phyloP scores from a whole-genome alignment of 1,140 invertebrate genomes.

The Tyrophagus putrescentiae region DNA sequence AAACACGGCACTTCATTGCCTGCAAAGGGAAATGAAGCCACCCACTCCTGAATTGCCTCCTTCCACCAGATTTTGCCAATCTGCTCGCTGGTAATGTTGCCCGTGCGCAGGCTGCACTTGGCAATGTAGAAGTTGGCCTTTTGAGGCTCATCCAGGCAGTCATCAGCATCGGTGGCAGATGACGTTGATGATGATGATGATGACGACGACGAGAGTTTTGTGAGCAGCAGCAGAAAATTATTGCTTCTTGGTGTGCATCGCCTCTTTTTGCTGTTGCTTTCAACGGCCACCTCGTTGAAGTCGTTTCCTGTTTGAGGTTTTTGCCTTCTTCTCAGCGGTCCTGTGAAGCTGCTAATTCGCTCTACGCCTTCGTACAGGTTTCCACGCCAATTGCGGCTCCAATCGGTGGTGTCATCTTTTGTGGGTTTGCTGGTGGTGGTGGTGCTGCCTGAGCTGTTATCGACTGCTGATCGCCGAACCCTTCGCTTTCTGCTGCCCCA shows the following conservation, averaged over 20 bases:
- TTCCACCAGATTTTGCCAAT: slow-evolving; percentile 17
- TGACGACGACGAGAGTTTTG: background rate
- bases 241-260: too few species aligned
- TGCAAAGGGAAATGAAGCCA: slow-evolving; percentile 16
- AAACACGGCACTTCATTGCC: slow-evolving; percentile 16
- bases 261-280: too few species aligned
- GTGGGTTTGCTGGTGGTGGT: background rate
- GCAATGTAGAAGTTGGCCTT: slow-evolving; percentile 14
- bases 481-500: background rate
- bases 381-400: slow-evolving; percentile 12
- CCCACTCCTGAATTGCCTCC: slow-evolving; percentile 7
- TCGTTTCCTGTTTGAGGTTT: too few species aligned
- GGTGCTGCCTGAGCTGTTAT: too few species aligned
- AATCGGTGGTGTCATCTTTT: slow-evolving; percentile 4
- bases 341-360: too few species aligned
- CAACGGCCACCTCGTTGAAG: too few species aligned
- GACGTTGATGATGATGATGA: background rate
- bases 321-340: too few species aligned
- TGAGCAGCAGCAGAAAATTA: too few species aligned
- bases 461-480: background rate
- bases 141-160: background rate
- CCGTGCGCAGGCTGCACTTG: background rate
- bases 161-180: background rate
- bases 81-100: slow-evolving; percentile 14
- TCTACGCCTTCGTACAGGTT: too few species aligned